Percentiles rank a stretch among this genome's conserved stretches.
Evolutionary conservation across 2,113 vertebrate species (phyloP).

Genomic region (Macquaria ambigua): DNA sequence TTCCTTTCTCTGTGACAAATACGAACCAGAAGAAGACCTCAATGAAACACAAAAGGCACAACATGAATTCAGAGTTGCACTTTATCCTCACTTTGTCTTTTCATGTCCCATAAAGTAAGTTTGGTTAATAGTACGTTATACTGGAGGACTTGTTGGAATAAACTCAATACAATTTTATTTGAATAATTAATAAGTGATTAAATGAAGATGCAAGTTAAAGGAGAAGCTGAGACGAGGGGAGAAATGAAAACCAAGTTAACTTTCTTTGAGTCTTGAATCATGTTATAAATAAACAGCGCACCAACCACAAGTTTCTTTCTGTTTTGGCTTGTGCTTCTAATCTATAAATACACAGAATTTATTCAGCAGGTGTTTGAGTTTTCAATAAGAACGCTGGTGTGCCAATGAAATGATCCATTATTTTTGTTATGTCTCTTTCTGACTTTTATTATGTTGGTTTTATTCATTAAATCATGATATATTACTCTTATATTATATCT

Average conservation of each 20-base stretch:
- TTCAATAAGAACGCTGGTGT: neutral
- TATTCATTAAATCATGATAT: neutral
- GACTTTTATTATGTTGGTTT: neutral
- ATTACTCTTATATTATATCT: no score
- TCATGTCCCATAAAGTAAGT: conserved; percentile 4
- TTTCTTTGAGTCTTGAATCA: neutral
- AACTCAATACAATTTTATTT: neutral
- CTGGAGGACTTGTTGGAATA: neutral
- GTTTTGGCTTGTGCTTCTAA: conserved; percentile 15
- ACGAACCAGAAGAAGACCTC: neutral
- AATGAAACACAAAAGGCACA: conserved; percentile 11
- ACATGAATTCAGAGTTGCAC: neutral
- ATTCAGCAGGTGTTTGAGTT: conserved; percentile 36
- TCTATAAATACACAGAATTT: conserved; percentile 35
- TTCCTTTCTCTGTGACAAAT: neutral
- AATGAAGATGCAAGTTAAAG: neutral
- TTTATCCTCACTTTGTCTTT: neutral
- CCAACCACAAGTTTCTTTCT: conserved; percentile 39
- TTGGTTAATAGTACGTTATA: neutral
- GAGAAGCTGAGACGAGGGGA: neutral
- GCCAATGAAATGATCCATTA: conserved; percentile 2
- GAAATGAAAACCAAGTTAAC: conserved; percentile 7
- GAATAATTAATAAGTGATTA: neutral
- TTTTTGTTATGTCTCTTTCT: neutral
- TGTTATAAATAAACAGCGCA: conserved; percentile 24